Conservation (phyloP, 2,888 invertebrate species). For the Blera fallax region DNA sequence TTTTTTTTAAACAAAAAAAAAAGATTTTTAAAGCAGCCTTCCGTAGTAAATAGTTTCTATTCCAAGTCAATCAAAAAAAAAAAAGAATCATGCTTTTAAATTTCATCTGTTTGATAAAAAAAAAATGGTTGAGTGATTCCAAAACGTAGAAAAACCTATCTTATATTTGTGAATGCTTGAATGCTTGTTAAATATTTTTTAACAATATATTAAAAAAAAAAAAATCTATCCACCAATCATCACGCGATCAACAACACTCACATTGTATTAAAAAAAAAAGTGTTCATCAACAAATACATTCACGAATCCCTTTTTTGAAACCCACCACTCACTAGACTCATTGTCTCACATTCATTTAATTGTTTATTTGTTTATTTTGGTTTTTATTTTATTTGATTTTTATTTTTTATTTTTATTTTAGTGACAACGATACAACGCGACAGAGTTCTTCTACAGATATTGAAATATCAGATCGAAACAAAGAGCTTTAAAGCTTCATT, state of each 20-base stretch:
- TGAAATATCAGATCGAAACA: conserved; percentile 76
- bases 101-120: conserved; percentile 73
- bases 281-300: conserved; percentile 51
- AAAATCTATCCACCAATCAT: conserved; percentile 46
- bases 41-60: conserved; percentile 68
- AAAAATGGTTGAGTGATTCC: conserved; percentile 64
- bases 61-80: conserved; percentile 66
- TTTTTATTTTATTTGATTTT: conserved; percentile 24
- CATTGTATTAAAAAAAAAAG: conserved; percentile 15
- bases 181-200: conserved; percentile 66
- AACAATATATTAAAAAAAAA: conserved; percentile 40
- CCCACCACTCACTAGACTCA: conserved; percentile 61
- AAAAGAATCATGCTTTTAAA: conserved; percentile 76
- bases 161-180: conserved; percentile 70
- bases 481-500: conserved; percentile 47
- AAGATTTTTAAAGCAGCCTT: conserved; percentile 63
- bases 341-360: conserved; percentile 61
- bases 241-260: conserved; percentile 30
- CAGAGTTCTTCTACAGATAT: conserved; percentile 76
- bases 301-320: conserved; percentile 23
- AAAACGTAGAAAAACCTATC: conserved; percentile 58
- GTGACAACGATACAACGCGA: conserved; percentile 74
- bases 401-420: conserved; percentile 72
- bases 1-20: conserved; percentile 71
- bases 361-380: conserved; percentile 7